Evolutionary conservation across 2,113 vertebrate genomes (phyloP), one percentile per base, ranked within the genome.

Genomic region (Eubucco bourcierii): DNA sequence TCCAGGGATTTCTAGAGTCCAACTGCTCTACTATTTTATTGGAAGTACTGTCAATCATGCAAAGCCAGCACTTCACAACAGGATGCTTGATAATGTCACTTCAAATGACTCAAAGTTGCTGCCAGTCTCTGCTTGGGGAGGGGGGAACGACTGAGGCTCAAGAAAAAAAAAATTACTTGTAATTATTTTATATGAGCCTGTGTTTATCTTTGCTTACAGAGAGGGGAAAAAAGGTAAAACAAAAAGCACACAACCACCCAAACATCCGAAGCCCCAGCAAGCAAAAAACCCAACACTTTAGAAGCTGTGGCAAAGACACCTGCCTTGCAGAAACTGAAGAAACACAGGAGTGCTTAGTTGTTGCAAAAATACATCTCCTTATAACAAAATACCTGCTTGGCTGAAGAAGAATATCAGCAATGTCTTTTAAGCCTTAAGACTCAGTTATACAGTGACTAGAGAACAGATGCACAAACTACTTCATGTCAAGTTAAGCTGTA

Each of bases 1-100:
- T 81, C 58, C 44, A 67, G 47, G 12, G 31, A 67, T 20, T 89
- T 84, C 41, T 37, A 63, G n/a, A 46, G 46, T 60, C 39, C 56
- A 47, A 60, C 74, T 81, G 82, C 29, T 87, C 89, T 61, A 89
- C 12, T 82, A 79, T 87, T 95, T 85, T 80, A 60, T 55, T 60
- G 60, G 17, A 73, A 79, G 82, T 37, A 39, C 10, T 28, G 9
- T 39, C 67, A 93, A 65, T 71, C 68, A 60, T 15, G 44, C 37
- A 10, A 2, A 93, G 44, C 34, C 59, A 15, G 4, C 29, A 52
- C 68, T 87, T 81, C 70, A 55, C 29, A 88, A 72, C 14, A 61
- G 20, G 50, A 80, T n/a, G 46, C 46, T 80, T 68, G 65, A 33
- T 34, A 66, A 76, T 1, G 2, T 46, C 46, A 65, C 15, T 76